These are phyloP conservation scores for Spinibarbus caldwelli DNA, from an alignment of 2,797 vertebrate species.

Conservation along the genomic window DNA sequence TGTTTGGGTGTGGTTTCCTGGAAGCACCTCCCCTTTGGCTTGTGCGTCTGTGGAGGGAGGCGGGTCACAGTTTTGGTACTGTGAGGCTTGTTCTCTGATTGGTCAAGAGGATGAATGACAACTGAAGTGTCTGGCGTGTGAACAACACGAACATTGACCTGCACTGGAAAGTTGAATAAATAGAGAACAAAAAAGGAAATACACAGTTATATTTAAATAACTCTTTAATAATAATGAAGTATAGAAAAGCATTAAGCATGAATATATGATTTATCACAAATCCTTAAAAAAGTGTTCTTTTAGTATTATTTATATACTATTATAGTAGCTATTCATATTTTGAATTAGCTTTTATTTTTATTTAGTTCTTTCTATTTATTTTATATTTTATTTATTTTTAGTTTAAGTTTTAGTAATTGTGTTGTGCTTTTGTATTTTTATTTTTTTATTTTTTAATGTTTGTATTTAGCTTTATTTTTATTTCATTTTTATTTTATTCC, in stretches of 20 bases:
- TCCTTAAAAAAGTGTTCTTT: not conserved
- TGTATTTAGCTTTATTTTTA: too few relatives aligned
- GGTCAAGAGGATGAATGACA: constrained; percentile 85
- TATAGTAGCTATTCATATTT: not conserved
- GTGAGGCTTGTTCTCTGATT: constrained; percentile 70
- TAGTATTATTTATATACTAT: not conserved
- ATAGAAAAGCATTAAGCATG: not conserved
- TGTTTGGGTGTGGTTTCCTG: constrained; percentile 94
- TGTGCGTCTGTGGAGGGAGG: constrained; percentile 77
- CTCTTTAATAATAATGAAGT: not conserved
- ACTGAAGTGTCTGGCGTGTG: constrained; percentile 87
- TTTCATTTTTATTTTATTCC: too few relatives aligned
- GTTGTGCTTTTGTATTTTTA: too few relatives aligned
- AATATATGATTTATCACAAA: not conserved
- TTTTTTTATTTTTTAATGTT: too few relatives aligned
- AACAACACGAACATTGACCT: constrained; percentile 88
- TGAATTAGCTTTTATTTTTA: not conserved
- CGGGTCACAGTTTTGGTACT: constrained; percentile 70
- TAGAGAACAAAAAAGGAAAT: not conserved
- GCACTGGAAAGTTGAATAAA: constrained; percentile 82
- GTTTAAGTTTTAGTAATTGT: too few relatives aligned
- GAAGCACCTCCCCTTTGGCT: constrained; percentile 92
- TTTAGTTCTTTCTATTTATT: too few relatives aligned
- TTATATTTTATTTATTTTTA: too few relatives aligned
- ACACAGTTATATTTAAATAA: not conserved